Base-by-base conservation (phyloP, 2,888 invertebrate genomes). In the Caenorhabditis sinica region DNA sequence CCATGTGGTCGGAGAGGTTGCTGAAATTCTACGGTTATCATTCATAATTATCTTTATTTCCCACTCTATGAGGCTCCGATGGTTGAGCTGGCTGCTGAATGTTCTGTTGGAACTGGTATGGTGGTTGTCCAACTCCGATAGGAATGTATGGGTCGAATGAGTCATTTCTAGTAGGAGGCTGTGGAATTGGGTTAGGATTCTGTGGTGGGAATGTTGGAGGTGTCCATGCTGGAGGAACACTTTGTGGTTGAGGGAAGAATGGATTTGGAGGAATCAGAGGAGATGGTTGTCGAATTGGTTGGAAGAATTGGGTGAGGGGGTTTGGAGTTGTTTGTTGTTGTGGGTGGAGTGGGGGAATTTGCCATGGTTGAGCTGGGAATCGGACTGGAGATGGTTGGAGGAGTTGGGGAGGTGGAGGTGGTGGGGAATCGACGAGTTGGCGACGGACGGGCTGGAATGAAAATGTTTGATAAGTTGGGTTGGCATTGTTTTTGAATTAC, bases 311-410 rank as follows among this genome's bases (percentile, higher is more conserved):
- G n/a, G 71, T 20, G 6, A 84, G 73, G 0, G 80, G 83, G 36
- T 71, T 81, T n/a, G 81, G 85, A 45, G 85, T 77, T 11, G 81
- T 36, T 33, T 53, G 68, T 28, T 53, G 69, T 23, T 49, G 85
- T 15, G 75, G 56, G 13, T 76, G 66, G n/a, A 85, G 63, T 3
- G 90, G 90, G 1, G 91, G 91, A 45, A 91, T 84, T 71, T 91
- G 90, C 91, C 91, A 91, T 6, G 87, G 68, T 72, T 91, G 85
- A 15, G 90, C 90, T 13, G 91, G 91, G 75, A 90, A 91, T 28
- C 90, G 87, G 40, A 88, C 76, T n/a, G 86, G 71, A 4, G 79
- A 30, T 4, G 76, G 65, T 43, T 73, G 73, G 20, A 68, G 66
- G 15, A 73, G 56, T 30, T 65, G 65, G 11, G 45, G 49, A 23